A percentile compares a stretch with the other conserved stretches of the same genome.
phyloP scores from a whole-genome alignment of 2,888 invertebrate genomes.

The Pyrgus malvae region DNA sequence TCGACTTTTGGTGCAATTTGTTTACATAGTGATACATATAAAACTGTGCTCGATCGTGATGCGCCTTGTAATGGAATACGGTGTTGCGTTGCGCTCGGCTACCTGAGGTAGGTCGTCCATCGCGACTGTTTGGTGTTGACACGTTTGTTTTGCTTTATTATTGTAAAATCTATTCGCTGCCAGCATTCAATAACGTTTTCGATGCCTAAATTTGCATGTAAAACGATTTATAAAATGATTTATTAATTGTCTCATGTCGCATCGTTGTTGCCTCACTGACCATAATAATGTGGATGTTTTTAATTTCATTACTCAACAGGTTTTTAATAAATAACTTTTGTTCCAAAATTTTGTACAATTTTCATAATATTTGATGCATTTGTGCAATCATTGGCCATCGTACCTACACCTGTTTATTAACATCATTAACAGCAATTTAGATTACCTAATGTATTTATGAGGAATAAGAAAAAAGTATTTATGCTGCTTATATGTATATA shows the following conservation, averaged over 20 bases:
- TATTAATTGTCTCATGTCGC: conserved; percentile 2
- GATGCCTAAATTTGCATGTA: too few species aligned
- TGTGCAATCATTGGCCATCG: too few species aligned
- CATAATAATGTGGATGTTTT: not conserved
- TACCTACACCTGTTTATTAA: too few species aligned
- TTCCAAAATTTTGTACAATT: too few species aligned
- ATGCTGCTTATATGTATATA: not conserved
- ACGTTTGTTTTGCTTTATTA: not conserved
- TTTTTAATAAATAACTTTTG: not conserved
- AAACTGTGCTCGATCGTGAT: conserved; percentile 31
- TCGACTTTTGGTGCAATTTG: conserved; percentile 37
- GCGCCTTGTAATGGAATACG: conserved; percentile 34
- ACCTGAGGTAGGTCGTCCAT: conserved; percentile 40
- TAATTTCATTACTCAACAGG: not conserved
- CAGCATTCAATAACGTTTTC: not conserved
- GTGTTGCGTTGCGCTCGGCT: conserved; percentile 36
- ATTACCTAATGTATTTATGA: too few species aligned
- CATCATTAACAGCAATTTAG: too few species aligned
- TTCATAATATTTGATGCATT: too few species aligned
- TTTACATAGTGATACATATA: conserved; percentile 29
- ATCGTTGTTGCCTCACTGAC: conserved; percentile 2
- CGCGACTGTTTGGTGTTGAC: conserved; percentile 1
- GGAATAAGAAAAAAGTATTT: too few species aligned
- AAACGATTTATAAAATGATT: conserved; percentile 10
- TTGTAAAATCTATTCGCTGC: not conserved